A percentile compares a stretch with the other conserved stretches of the same genome.
phyloP scores from a whole-genome alignment of 2,888 invertebrate genomes.

The Leucoptera coffeella region DNA sequence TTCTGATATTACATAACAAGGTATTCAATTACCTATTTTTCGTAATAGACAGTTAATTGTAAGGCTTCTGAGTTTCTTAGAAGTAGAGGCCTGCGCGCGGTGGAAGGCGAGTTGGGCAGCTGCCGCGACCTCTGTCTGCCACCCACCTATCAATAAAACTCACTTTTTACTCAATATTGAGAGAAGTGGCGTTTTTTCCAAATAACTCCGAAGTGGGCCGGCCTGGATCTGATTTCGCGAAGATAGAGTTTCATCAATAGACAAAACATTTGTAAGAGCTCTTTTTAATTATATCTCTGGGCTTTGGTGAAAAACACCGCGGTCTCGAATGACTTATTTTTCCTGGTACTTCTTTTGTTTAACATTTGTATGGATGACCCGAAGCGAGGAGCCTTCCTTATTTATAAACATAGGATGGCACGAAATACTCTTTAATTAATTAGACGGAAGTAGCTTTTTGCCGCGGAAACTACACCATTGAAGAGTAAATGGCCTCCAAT shows the following conservation, averaged over 20 bases:
- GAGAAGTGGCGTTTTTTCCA: constrained; percentile 20
- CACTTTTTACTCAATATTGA: constrained; percentile 22
- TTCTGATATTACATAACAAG: too few relatives aligned
- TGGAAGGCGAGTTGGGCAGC: too few relatives aligned
- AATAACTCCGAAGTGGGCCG: constrained; percentile 15
- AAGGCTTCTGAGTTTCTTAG: too few relatives aligned
- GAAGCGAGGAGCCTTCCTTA: too few relatives aligned
- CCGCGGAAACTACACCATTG: too few relatives aligned
- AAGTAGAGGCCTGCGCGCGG: too few relatives aligned
- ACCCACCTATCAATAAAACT: constrained; percentile 17
- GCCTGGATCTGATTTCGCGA: constrained; percentile 35
- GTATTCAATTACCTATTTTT: too few relatives aligned
- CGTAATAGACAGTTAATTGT: too few relatives aligned
- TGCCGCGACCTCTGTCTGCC: constrained; percentile 20
- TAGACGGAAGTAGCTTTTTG: too few relatives aligned
- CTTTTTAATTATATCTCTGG: constrained; percentile 36
- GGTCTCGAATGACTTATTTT: constrained; percentile 19
- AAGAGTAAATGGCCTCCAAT: too few relatives aligned
- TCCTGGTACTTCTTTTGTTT: constrained; percentile 5
- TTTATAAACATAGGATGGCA: too few relatives aligned
- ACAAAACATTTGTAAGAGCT: constrained; percentile 35
- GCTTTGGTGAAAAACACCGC: constrained; percentile 20
- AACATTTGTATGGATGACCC: constrained; percentile 2
- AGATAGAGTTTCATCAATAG: constrained; percentile 39
- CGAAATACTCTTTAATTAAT: too few relatives aligned